Evolutionary conservation across 2,113 vertebrate genomes (phyloP).

Genomic region (Zapus hudsonius): DNA sequence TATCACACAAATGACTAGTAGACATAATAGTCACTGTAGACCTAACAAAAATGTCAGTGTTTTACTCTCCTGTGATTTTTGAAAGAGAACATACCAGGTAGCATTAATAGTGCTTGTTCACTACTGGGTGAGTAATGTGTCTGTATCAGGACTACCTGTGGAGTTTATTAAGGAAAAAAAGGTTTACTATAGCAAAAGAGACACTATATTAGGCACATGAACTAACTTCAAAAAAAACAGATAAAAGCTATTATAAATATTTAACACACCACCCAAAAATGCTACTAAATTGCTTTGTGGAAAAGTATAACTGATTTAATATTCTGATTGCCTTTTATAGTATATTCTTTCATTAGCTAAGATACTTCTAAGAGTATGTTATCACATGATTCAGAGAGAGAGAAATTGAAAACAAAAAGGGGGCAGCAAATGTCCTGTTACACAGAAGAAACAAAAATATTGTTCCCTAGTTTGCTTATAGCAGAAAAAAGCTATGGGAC

Average conservation of each 20-base stretch:
- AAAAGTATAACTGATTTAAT: conserved; percentile 60
- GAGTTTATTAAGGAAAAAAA: conserved; percentile 57
- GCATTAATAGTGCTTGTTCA: conserved; percentile 57
- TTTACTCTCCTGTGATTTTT: conserved; percentile 34
- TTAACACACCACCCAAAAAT: conserved; percentile 46
- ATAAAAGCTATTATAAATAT: conserved; percentile 45
- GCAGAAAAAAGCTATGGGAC: conserved; percentile 41
- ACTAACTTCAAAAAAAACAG: conserved; percentile 57
- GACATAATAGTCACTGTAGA: conserved; percentile 76
- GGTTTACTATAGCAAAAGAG: conserved; percentile 63
- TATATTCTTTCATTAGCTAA: conserved; percentile 66
- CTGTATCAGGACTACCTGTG: conserved; percentile 65
- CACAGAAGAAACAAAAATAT: conserved; percentile 49
- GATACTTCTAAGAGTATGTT: conserved; percentile 2
- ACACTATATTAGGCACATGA: neutral
- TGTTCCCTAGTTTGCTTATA: conserved; percentile 24
- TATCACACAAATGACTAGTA: conserved; percentile 79
- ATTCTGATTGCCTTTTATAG: conserved; percentile 52
- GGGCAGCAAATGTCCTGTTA: conserved; percentile 31
- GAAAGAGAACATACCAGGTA: conserved; percentile 21
- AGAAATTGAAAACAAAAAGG: neutral
- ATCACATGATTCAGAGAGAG: neutral
- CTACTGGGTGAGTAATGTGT: neutral
- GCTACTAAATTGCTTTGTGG: conserved; percentile 42
- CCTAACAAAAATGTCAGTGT: conserved; percentile 70